Evolutionary conservation across 2,797 vertebrate species (phyloP), one percentile per base, ranked within the genome.

Genomic region (Sebastes taczanowskii): DNA sequence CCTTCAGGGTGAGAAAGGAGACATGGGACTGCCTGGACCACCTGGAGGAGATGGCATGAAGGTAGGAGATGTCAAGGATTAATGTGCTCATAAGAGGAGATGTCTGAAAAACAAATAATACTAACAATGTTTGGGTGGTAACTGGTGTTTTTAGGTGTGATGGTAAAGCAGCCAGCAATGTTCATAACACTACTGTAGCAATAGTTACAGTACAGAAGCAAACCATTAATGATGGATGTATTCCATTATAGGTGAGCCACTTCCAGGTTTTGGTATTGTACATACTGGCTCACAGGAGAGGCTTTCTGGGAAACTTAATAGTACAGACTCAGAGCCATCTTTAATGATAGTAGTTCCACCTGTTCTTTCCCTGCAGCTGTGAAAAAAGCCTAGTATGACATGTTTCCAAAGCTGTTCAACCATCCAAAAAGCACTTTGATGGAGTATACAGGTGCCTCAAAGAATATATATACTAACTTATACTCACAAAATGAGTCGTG

Each of bases 1-100:
- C 84, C 20, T 20, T 70, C 86, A 98, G 97, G 97, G 97, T 0
- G 95, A 96, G 74, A 96, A 96, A 86, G 97, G 97, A 78, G 95
- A 95, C 27, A 63, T 83, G 46, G 96, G 95, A 6, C 71, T 86
- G 7, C 62, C 49, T 22, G 96, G 95, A 85, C 75, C 86, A 49
- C 79, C 86, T 52, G 95, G 95, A 79, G 46, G 2, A 23, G 85
- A 91, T n/a, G 92, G 89, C 13, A 42, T n/a, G 4, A 94, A 95
- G 89, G 94, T 94, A 80, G 46, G 74, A 71, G 34, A 9, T 55
- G 32, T 25, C 18, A 10, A 42, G 2, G 16, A 58, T 80, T 22
- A 63, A 49, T 20, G 4, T 42, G 46, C 7, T 62, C 7, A 55
- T 58, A 38, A 38, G 35, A 38, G 35, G 35, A 38, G 35, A 67